Evolutionary conservation across 2,888 invertebrate genomes (phyloP).

Genomic region (Troides oblongomaculatus): DNA sequence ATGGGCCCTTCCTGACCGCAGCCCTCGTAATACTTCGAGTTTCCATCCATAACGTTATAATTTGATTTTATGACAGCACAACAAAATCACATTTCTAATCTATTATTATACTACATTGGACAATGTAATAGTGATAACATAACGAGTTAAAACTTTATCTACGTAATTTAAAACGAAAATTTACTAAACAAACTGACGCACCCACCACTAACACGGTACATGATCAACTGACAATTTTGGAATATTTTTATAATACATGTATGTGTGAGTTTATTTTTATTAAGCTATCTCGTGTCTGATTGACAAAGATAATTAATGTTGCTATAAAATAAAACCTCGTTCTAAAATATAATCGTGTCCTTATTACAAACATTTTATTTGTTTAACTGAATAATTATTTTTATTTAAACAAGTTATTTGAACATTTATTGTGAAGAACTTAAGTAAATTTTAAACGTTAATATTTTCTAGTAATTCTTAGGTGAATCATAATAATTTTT

Average conservation of each 20-base stretch:
- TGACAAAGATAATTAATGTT: slow-evolving; percentile 13
- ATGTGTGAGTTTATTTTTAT: slow-evolving; percentile 6
- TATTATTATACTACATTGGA: slow-evolving; percentile 1
- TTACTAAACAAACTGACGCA: neutral
- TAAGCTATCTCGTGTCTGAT: neutral
- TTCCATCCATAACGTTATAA: slow-evolving; percentile 63
- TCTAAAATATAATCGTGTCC: neutral
- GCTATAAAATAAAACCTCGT: slow-evolving; percentile 1
- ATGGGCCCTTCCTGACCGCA: slow-evolving; percentile 85
- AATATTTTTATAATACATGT: too few species aligned
- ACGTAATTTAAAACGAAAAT: slow-evolving; percentile 18
- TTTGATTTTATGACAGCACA: slow-evolving; percentile 30
- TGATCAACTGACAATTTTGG: slow-evolving; percentile 21
- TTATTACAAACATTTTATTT: too few species aligned
- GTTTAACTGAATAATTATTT: too few species aligned
- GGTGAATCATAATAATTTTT: too few species aligned
- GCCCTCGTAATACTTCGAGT: slow-evolving; percentile 76
- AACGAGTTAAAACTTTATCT: neutral
- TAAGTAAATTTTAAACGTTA: neutral
- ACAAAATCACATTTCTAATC: slow-evolving; percentile 40
- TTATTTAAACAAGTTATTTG: too few species aligned
- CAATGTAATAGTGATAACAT: neutral
- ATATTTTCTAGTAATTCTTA: neutral
- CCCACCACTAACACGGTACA: slow-evolving; percentile 5
- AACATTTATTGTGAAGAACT: too few species aligned